Evolutionary conservation across 2,797 vertebrate genomes (phyloP), one percentile per base, ranked within the genome.

Genomic region (Phyllotis vaccarum): DNA sequence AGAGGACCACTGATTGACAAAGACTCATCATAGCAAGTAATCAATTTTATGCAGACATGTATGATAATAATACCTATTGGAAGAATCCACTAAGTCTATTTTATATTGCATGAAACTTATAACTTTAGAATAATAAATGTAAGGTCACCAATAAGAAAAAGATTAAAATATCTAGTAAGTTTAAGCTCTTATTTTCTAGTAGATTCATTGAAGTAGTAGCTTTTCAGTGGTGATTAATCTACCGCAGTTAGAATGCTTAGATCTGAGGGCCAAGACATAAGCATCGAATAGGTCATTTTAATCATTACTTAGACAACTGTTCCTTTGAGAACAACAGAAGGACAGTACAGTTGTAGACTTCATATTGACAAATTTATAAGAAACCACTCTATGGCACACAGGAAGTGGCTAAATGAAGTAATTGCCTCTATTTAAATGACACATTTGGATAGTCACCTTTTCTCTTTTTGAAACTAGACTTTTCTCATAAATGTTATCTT

Each of bases 321-420:
- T 56, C 3, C 5, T 66, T 86, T 10, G 6, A 27, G 74, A 95
- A 66, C 21, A 49, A 37, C 54, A 5, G 12, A 24, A 21, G 12
- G 68, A 64, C 16, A 81, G n/a, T 31, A 70, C 0, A n/a, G 24
- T 92, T 68, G 8, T 5, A 34, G 12, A n/a, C n/a, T 89, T n/a
- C 34, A 78, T 79, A 54, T 86, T 89, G 24, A 94, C 74, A 60
- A 88, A 81, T 3, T 66, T 70, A 83, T 72, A 43, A 90, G 13
- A 93, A 74, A 3, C 60, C 37, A 75, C 27, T 40, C 4, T 62
- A 12, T 54, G 76, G 5, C 7, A 46, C 0, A 22, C 21, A 66
- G 2, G 64, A 91, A 86, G 21, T 82, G 29, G 86, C 7, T 74
- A 75, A 46, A 49, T 0, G 31, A 37, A 95, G 12, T 27, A 37